Evolutionary conservation across 2,888 invertebrate species (phyloP), one percentile per base, ranked within the genome.

Genomic region (Malacosoma neustria): DNA sequence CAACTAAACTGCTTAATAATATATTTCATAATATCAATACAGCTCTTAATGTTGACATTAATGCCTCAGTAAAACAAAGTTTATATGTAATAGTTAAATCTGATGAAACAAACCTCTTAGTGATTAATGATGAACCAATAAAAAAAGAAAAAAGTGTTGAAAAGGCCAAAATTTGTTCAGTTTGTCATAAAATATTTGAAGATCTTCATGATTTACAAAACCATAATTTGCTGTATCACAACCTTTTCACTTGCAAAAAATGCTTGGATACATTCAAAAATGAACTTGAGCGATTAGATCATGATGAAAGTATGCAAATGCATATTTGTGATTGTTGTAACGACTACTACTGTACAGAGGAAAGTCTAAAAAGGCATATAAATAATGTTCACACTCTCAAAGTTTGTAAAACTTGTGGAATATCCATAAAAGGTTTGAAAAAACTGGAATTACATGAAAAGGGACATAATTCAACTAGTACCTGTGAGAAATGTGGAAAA

Each of bases 401-500:
- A 43, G 52, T 74, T 0, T 84, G 84, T 34, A 72, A 72, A 38
- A 67, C 72, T 14, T 84, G 84, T 44, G 84, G 82, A 0, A 81
- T 75, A 40, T 54, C 69, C 3, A 79, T 56, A 30, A 53, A 55
- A 35, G 72, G 69, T 1, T 33, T 72, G 2, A 64, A 72, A 4
- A 79, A 72, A 39, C 44, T 82, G 9, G 53, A 62, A 13, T 38
- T 40, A 1, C 84, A 84, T 56, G 77, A 82, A 52, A 59, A 61
- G 35, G 79, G 69, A 48, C 82, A 82, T 41, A 43, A 57, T n/a
- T 46, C 46, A 2, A 76, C 69, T 49, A 65, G 57, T 41, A 44
- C 60, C 35, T 84, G 84, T 40, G 72, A 81, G 0, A 82, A 84
- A 49, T 84, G 84, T 57, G 70, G 72, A 0, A 84, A 81, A 48